Percentiles rank a stretch among this genome's conserved stretches.
These are phyloP conservation scores for Pterostichus madidus DNA, from an alignment of 2,888 invertebrate species.

Conservation along the genomic window DNA sequence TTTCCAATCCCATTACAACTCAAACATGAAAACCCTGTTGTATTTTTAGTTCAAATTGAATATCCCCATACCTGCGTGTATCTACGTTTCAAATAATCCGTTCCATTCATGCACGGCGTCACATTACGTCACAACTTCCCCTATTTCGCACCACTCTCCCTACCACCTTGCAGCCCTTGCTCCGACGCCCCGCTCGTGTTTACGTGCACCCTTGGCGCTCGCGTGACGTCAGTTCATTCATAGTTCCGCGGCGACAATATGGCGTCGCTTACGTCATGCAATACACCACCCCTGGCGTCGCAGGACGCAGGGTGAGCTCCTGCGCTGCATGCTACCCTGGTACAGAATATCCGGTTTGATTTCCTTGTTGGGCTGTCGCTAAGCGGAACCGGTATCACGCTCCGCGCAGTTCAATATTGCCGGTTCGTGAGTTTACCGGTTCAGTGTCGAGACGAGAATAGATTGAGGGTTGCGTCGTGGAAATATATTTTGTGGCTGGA, in stretches of 20 bases:
- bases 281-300: constrained; percentile 69
- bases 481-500: too few relatives aligned
- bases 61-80: too few relatives aligned
- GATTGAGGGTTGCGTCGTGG: too few relatives aligned
- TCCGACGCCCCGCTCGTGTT: background rate
- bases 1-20: too few relatives aligned
- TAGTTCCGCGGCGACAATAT: constrained; percentile 69
- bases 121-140: background rate
- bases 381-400: background rate
- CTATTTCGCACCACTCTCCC: background rate
- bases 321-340: constrained; percentile 68
- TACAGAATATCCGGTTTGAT: constrained; percentile 65
- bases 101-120: constrained; percentile 1
- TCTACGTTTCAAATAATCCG: too few relatives aligned
- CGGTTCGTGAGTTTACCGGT: too few relatives aligned
- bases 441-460: too few relatives aligned
- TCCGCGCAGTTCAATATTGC: background rate
- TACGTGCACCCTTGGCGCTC: background rate
- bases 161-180: background rate
- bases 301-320: constrained; percentile 11
- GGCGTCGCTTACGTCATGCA: constrained; percentile 71
- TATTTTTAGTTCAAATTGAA: too few relatives aligned
- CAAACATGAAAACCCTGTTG: too few relatives aligned
- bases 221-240: constrained; percentile 73
- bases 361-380: constrained; percentile 3